phyloP scores from a whole-genome alignment of 2,113 vertebrate species.

The Trematomus loennbergii region DNA sequence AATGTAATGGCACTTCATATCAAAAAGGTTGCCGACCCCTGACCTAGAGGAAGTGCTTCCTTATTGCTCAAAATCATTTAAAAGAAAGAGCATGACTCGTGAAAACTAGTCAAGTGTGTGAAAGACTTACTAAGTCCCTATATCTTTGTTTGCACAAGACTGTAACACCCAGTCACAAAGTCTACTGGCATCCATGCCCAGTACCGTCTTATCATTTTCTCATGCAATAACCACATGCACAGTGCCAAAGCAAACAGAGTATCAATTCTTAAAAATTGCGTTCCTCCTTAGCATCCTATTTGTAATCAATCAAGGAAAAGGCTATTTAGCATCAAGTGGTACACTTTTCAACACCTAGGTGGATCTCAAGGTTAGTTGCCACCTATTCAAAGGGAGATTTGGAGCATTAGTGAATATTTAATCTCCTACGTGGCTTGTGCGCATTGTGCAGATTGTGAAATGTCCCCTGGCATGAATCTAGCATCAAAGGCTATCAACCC shows the following conservation, averaged over 20 bases:
- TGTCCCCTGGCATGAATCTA: conserved; percentile 18
- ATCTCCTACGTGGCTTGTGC: conserved; percentile 57
- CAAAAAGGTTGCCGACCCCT: too few species aligned
- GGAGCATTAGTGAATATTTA: conserved; percentile 70
- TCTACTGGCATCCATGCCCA: conserved; percentile 22
- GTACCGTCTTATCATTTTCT: conserved; percentile 22
- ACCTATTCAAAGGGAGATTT: conserved; percentile 22
- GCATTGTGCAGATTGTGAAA: conserved; percentile 42
- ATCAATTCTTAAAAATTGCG: background rate
- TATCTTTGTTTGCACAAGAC: conserved; percentile 46
- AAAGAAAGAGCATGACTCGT: background rate
- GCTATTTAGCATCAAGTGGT: background rate
- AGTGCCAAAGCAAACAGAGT: conserved; percentile 5
- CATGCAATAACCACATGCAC: background rate
- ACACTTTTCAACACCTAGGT: conserved; percentile 9
- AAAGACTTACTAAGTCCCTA: conserved; percentile 2
- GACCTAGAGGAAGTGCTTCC: background rate
- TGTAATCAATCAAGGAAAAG: conserved; percentile 3
- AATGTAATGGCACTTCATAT: too few species aligned
- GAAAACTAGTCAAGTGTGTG: conserved; percentile 22
- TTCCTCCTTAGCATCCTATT: background rate
- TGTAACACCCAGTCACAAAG: conserved; percentile 40
- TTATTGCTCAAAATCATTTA: background rate
- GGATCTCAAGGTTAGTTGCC: conserved; percentile 17
- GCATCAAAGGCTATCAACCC: conserved; percentile 9